These are phyloP conservation scores for Bovichtus variegatus DNA, from an alignment of 2,797 vertebrate genomes.

Conservation along the genomic window DNA sequence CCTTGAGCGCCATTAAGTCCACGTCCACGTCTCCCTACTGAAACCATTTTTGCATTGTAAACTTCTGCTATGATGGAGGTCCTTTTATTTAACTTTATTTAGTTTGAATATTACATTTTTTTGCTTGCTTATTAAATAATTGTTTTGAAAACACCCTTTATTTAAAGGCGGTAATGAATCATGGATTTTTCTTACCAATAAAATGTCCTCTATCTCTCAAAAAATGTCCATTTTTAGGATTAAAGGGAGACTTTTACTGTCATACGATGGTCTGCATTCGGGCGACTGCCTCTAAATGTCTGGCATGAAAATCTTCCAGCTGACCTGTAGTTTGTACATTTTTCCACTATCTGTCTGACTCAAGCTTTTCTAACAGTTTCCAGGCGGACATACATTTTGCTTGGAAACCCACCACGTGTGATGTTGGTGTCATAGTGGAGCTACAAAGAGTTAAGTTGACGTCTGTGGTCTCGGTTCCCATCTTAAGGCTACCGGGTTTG, in stretches of 20 bases:
- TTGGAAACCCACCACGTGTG: not conserved
- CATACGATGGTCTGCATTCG: not conserved
- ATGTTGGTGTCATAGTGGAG: not conserved
- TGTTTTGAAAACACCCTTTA: not conserved
- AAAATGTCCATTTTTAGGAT: not conserved
- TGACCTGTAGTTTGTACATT: not conserved
- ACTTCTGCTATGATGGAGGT: conserved; percentile 26
- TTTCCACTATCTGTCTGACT: conserved; percentile 31
- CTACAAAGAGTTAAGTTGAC: conserved; percentile 30
- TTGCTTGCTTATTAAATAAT: not conserved
- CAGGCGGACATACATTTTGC: not conserved
- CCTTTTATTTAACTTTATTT: conserved; percentile 20
- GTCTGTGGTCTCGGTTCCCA: conserved; percentile 33
- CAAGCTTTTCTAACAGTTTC: conserved; percentile 27
- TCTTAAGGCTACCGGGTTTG: not conserved
- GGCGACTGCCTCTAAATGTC: not conserved
- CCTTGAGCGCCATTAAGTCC: conserved; percentile 41
- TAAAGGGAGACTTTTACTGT: not conserved
- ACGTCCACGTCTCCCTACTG: not conserved
- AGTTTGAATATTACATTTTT: conserved; percentile 20
- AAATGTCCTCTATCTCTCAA: not conserved
- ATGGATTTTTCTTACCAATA: not conserved
- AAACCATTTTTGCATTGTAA: conserved; percentile 11
- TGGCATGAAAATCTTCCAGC: not conserved
- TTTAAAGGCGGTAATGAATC: not conserved